These are phyloP conservation scores for Rhincodon typus DNA, from an alignment of 2,797 vertebrate species.

Conservation along the genomic window DNA sequence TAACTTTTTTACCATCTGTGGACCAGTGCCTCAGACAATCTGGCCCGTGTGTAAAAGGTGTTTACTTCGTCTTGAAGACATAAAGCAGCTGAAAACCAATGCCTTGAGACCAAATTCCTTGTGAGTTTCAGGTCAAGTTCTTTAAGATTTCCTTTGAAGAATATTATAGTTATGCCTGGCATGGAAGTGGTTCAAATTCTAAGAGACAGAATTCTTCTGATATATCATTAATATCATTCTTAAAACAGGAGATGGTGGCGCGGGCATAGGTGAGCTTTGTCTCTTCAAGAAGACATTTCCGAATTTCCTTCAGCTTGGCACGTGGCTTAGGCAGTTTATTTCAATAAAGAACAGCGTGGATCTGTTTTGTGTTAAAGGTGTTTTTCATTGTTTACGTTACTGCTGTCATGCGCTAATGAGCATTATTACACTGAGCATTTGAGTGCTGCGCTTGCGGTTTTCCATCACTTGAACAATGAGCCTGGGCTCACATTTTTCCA, in stretches of 20 bases:
- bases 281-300: neutral
- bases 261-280: no score
- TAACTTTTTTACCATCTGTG: constrained; percentile 37
- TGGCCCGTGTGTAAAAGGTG: constrained; percentile 36
- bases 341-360: neutral
- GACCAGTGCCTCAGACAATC: constrained; percentile 29
- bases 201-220: neutral
- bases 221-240: neutral
- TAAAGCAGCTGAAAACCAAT: constrained; percentile 25
- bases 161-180: neutral
- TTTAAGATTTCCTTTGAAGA: constrained; percentile 5
- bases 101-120: constrained; percentile 33
- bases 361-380: neutral
- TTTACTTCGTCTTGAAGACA: constrained; percentile 32
- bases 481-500: neutral
- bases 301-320: constrained; percentile 4
- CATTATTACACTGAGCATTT: neutral
- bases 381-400: neutral
- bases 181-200: constrained; percentile 7
- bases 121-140: neutral
- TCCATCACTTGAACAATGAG: neutral
- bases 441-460: neutral
- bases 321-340: neutral
- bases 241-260: no score
- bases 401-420: neutral